Conservation (phyloP, 1,140 invertebrate genomes). For the Acromyrmex charruanus region DNA sequence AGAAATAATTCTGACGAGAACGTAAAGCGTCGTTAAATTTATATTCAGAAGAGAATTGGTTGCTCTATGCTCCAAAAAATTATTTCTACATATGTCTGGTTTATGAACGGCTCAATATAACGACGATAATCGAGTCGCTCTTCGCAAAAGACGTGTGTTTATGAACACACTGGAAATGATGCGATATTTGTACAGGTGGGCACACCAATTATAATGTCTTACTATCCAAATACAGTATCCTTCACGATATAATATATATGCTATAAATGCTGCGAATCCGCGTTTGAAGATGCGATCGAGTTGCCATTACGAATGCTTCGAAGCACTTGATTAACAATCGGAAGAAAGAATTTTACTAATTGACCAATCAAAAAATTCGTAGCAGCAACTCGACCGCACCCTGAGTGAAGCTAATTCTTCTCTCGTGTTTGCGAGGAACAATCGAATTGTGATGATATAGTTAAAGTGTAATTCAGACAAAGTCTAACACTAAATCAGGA, state of each 20-base stretch:
- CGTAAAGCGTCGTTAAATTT: neutral
- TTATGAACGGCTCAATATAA: neutral
- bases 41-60: neutral
- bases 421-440: constrained; percentile 11
- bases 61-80: neutral
- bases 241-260: neutral
- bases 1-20: neutral
- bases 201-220: constrained; percentile 41
- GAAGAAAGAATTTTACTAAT: too few relatives aligned
- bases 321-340: too few relatives aligned
- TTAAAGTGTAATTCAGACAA: neutral
- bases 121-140: neutral
- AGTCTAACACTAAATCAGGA: too few relatives aligned
- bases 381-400: too few relatives aligned
- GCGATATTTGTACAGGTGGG: constrained; percentile 68
- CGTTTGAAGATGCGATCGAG: neutral
- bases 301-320: too few relatives aligned
- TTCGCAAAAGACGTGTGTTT: neutral
- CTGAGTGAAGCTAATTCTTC: constrained; percentile 7
- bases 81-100: neutral
- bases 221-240: constrained; percentile 1
- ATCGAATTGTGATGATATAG: constrained; percentile 51
- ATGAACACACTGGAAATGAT: neutral
- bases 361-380: too few relatives aligned
- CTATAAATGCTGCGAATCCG: constrained; percentile 15